Base-by-base conservation (phyloP, 2,888 invertebrate species). In the Leucoma salicis region DNA sequence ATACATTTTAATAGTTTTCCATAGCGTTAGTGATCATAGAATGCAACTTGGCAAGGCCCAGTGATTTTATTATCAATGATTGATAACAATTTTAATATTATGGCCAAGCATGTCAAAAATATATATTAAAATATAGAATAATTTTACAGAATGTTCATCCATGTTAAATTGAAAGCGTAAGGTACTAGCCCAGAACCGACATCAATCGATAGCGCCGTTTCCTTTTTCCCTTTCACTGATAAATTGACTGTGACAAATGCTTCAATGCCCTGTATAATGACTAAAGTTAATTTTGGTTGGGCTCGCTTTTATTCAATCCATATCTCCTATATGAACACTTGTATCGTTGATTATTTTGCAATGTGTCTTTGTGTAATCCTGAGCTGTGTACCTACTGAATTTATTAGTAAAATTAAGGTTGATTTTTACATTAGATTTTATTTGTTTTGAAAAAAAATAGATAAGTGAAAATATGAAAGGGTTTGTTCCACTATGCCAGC, bases 201-300 rank as follows among this genome's bases (percentile, higher is more conserved):
- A 40, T 31, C 43, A 44, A 51, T 51, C 47, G 35, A 54, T 52
- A 35, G 32, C 42, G 45, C 41, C 48, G 45, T 56, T 53, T 53
- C 48, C 53, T 43, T 35, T 42, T 53, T 61, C 63, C 69, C 70
- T 68, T 72, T 70, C 48, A 57, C 35, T 54, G 57, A 59, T 72
- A 71, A 73, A 78, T 76, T 69, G 72, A 68, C 59, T 63, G 70
- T 70, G 74, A 74, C 70, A 75, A 76, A 74, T 70, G 70, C 60
- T 52, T 49, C 58, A 42, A 58, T 63, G 53, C 49, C 53, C 53
- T 51, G 50, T 54, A 66, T 74, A 75, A 78, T 78, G 76, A 67
- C 58, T 57, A 55, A 69, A 66, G 66, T 72, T 70, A 74, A 77
- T 57, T 57, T 50, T 46, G 51, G 50, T 35, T 31, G 40, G 46